phyloP scores from a whole-genome alignment of 2,888 invertebrate genomes.

The Lycaena phlaeas region DNA sequence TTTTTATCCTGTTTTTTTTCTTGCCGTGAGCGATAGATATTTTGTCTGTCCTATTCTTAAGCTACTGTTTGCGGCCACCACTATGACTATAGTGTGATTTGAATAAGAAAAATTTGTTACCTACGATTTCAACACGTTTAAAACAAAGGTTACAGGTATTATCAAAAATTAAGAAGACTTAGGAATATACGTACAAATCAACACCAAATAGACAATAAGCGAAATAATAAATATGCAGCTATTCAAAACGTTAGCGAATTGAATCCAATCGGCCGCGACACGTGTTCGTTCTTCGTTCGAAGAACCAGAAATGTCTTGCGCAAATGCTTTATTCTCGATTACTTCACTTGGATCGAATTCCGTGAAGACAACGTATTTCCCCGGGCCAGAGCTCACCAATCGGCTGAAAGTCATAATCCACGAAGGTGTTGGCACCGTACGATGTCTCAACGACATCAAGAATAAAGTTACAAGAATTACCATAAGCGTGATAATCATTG shows the following conservation, averaged over 20 bases:
- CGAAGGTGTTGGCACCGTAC: slow-evolving; percentile 36
- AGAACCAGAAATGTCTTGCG: slow-evolving; percentile 29
- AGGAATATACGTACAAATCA: slow-evolving; percentile 49
- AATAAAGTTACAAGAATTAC: slow-evolving; percentile 47
- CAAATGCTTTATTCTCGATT: slow-evolving; percentile 31
- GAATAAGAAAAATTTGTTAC: too few relatives aligned
- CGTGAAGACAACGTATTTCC: slow-evolving; percentile 53
- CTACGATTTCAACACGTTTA: too few relatives aligned
- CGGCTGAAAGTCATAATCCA: slow-evolving; percentile 45
- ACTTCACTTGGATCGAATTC: slow-evolving; percentile 50
- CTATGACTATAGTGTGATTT: too few relatives aligned
- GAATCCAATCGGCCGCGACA: slow-evolving; percentile 46
- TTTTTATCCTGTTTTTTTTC: too few relatives aligned
- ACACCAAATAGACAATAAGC: slow-evolving; percentile 42
- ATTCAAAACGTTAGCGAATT: slow-evolving; percentile 51
- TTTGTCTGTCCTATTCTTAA: too few relatives aligned
- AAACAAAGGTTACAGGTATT: too few relatives aligned
- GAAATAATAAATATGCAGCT: slow-evolving; percentile 41
- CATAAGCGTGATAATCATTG: slow-evolving; percentile 49
- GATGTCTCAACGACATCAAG: slow-evolving; percentile 42
- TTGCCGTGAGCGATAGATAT: too few relatives aligned
- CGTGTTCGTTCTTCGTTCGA: slow-evolving; percentile 25
- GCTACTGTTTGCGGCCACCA: too few relatives aligned
- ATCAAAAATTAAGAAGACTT: slow-evolving; percentile 22
- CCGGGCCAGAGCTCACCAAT: slow-evolving; percentile 43